A percentile compares a stretch with the other conserved stretches of the same genome.
Conservation (phyloP, 1,140 invertebrate species). For the Watersipora subatra region DNA sequence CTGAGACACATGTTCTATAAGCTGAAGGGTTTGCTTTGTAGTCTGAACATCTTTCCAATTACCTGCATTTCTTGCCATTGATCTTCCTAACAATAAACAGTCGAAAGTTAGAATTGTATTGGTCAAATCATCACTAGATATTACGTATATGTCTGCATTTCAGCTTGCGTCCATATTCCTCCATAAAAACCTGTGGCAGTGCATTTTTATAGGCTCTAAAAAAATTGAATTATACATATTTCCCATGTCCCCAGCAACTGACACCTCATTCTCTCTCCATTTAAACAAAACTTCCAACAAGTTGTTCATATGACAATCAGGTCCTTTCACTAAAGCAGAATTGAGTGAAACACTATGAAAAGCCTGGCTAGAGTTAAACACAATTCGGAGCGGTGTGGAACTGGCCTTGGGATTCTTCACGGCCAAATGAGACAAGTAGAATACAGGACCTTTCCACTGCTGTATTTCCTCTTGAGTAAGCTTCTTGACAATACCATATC, state of each 20-base stretch:
- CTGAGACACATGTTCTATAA: too few relatives aligned
- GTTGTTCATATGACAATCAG: neutral
- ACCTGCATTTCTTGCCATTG: too few relatives aligned
- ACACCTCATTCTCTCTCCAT: neutral
- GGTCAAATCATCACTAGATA: too few relatives aligned
- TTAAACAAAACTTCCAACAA: neutral
- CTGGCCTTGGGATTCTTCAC: neutral
- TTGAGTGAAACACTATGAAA: neutral
- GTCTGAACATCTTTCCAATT: too few relatives aligned
- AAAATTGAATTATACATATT: slow-evolving; percentile 1
- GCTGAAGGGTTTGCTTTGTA: too few relatives aligned
- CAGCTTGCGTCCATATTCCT: neutral
- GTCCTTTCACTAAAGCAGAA: neutral
- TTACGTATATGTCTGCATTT: too few relatives aligned
- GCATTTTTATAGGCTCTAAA: neutral
- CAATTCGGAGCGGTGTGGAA: neutral
- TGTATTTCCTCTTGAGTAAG: neutral
- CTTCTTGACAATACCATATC: neutral
- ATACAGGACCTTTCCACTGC: neutral
- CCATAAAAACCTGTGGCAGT: slow-evolving; percentile 5
- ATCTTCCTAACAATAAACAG: too few relatives aligned
- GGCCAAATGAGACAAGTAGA: neutral
- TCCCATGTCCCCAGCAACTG: neutral
- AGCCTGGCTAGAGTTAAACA: neutral
- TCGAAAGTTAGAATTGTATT: too few relatives aligned